phyloP scores from a whole-genome alignment of 2,113 vertebrate genomes.

The Herpetotheres cachinnans region DNA sequence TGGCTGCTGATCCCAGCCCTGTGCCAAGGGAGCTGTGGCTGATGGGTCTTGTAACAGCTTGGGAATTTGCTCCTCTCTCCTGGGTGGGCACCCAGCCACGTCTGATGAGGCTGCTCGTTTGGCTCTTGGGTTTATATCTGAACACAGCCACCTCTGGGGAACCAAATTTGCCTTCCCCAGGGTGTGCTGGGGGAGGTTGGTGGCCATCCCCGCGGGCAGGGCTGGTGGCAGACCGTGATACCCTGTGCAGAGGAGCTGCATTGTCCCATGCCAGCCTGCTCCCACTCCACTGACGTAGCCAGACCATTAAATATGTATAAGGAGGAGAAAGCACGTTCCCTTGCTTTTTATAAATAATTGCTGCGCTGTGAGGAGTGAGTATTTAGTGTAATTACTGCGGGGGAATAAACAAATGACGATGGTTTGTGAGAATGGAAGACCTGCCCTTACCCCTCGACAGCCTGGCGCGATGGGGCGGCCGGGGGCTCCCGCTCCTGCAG shows the following conservation, averaged over 20 bases:
- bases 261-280: background rate
- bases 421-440: background rate
- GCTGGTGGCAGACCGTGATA: background rate
- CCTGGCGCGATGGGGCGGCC: accelerated
- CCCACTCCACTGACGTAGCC: background rate
- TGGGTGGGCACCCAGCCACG: background rate
- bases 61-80: background rate
- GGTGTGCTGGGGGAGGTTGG: background rate
- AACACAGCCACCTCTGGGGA: background rate
- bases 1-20: background rate
- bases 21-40: background rate
- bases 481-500: background rate
- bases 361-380: background rate
- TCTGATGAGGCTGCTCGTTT: background rate
- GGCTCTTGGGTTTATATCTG: background rate
- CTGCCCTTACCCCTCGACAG: background rate
- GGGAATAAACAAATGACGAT: background rate
- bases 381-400: background rate
- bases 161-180: accelerated
- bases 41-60: background rate
- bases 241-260: background rate
- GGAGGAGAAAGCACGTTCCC: background rate
- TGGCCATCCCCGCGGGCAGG: accelerated
- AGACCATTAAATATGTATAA: background rate
- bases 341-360: conserved; percentile 9